Percentiles rank a stretch among this genome's conserved stretches.
Conservation (phyloP, 2,888 invertebrate genomes). For the Lochmaea crataegi region DNA sequence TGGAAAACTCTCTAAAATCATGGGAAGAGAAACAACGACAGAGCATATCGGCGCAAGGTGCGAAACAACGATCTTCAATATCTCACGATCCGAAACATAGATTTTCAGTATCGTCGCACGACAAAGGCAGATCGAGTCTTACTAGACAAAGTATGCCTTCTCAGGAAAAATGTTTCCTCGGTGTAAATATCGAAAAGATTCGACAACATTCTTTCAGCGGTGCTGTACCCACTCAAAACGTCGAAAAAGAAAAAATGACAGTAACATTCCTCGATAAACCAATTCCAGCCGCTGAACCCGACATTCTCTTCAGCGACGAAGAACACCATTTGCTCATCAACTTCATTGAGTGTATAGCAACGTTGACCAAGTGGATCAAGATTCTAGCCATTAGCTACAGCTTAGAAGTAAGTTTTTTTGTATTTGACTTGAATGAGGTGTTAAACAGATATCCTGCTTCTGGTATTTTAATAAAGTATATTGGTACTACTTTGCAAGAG, state of each 20-base stretch:
- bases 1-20: constrained; percentile 89
- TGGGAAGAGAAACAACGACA: constrained; percentile 88
- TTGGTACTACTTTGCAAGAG: no score
- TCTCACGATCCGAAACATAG: constrained; percentile 63
- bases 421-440: not conserved
- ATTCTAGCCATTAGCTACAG: constrained; percentile 71
- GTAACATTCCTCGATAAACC: constrained; percentile 61
- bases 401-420: constrained; percentile 66
- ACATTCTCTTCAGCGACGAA: constrained; percentile 69
- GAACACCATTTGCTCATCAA: constrained; percentile 79
- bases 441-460: no score
- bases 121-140: constrained; percentile 61
- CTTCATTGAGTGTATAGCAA: constrained; percentile 86
- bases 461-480: no score
- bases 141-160: constrained; percentile 64
- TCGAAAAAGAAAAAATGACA: constrained; percentile 54
- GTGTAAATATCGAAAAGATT: constrained; percentile 63
- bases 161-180: constrained; percentile 62
- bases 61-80: constrained; percentile 63
- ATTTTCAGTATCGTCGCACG: constrained; percentile 60
- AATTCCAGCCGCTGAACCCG: constrained; percentile 58
- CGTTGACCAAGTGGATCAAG: constrained; percentile 87
- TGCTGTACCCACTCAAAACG: constrained; percentile 55
- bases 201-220: constrained; percentile 65
- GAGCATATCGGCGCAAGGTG: constrained; percentile 67